phyloP scores from a whole-genome alignment of 92 coral and sea anemone genomes.

The Porites evermanni region DNA sequence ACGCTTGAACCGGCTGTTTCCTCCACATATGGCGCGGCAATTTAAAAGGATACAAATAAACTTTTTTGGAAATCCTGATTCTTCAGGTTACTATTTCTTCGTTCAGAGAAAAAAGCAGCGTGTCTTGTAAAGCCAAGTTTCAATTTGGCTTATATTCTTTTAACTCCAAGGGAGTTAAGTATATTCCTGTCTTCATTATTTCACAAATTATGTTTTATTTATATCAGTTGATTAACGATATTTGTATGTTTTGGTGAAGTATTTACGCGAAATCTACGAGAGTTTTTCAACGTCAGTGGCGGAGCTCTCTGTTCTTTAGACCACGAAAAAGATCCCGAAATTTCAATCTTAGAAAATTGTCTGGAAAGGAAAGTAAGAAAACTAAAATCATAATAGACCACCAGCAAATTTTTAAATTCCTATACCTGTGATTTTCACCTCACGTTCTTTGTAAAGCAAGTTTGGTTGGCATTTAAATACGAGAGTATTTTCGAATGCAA shows the following conservation, averaged over 20 bases:
- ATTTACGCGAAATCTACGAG: constrained; percentile 4
- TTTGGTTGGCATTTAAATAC: not conserved
- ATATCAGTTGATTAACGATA: not conserved
- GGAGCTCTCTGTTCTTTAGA: no score
- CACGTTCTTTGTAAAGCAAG: not conserved
- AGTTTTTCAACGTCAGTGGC: not conserved
- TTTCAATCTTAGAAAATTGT: not conserved
- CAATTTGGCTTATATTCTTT: not conserved
- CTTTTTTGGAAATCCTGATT: not conserved
- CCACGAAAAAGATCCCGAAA: not conserved
- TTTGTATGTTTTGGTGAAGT: constrained; percentile 10
- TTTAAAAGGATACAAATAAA: not conserved
- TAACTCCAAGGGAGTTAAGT: constrained; percentile 14
- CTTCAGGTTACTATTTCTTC: not conserved
- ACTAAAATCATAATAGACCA: not conserved
- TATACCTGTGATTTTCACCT: not conserved
- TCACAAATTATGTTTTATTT: constrained; percentile 18
- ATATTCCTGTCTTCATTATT: not conserved
- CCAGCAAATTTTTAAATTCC: constrained; percentile 7
- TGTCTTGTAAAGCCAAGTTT: not conserved
- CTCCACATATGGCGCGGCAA: not conserved
- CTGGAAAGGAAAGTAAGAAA: not conserved
- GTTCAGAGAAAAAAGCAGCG: not conserved
- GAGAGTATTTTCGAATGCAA: not conserved
- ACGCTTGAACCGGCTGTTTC: no score